Percentiles rank a stretch among this genome's conserved stretches.
Evolutionary conservation across 2,888 invertebrate species (phyloP).

Genomic region (Hyppa rectilinea): DNA sequence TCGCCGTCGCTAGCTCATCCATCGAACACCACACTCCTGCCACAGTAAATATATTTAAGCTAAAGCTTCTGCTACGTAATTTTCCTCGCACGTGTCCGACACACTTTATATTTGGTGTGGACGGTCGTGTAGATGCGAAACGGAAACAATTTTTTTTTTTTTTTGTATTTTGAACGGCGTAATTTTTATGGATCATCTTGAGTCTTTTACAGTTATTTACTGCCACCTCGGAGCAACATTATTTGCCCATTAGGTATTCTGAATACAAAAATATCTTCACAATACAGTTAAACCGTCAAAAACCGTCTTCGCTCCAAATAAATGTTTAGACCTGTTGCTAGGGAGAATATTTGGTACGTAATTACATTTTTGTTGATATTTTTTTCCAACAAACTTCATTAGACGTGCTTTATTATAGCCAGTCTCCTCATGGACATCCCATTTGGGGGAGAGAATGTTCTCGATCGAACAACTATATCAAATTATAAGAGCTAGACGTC

Average conservation of each 20-base stretch:
- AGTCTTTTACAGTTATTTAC: not conserved
- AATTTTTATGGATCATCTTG: constrained; percentile 4
- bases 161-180: no score
- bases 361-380: no score
- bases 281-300: not conserved
- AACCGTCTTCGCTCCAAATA: not conserved
- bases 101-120: constrained; percentile 59
- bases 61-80: constrained; percentile 44
- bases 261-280: not conserved
- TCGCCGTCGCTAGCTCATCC: constrained; percentile 45
- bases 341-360: not conserved
- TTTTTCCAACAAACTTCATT: not conserved
- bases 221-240: not conserved
- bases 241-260: not conserved
- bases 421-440: not conserved
- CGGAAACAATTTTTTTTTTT: no score
- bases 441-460: not conserved
- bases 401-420: not conserved
- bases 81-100: constrained; percentile 71
- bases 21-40: constrained; percentile 45
- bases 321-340: constrained; percentile 6
- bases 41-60: no score
- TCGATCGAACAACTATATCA: not conserved
- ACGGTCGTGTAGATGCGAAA: constrained; percentile 12
- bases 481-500: not conserved